These are phyloP conservation scores for Isichthys henryi DNA, from an alignment of 2,113 vertebrate genomes.

Conservation along the genomic window DNA sequence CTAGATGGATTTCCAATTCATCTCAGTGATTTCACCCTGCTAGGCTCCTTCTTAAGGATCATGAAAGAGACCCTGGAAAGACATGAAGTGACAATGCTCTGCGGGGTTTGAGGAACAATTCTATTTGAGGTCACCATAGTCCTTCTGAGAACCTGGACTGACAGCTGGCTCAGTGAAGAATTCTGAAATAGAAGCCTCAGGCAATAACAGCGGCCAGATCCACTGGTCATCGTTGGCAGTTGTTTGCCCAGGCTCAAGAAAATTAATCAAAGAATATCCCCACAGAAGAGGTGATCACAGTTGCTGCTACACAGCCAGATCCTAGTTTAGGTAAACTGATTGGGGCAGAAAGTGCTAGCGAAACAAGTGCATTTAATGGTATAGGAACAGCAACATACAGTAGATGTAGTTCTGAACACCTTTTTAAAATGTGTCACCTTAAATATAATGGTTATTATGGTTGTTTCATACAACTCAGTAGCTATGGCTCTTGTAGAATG, in stretches of 20 bases:
- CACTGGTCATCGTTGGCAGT: not conserved
- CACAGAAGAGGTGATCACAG: not conserved
- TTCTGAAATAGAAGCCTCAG: not conserved
- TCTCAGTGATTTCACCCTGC: conserved; percentile 21
- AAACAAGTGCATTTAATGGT: not conserved
- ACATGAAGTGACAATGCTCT: not conserved
- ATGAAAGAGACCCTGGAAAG: not conserved
- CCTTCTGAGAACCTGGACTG: not conserved
- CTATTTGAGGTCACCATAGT: not conserved
- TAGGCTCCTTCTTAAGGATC: conserved; percentile 31
- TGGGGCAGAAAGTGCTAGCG: not conserved
- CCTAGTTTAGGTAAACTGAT: not conserved
- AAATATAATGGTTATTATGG: not conserved
- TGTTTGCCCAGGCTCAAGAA: not conserved
- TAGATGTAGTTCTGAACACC: not conserved
- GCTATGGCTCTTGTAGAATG: not conserved
- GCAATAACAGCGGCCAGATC: not conserved
- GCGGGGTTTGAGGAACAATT: not conserved
- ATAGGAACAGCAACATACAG: not conserved
- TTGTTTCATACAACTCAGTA: not conserved
- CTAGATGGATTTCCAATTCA: conserved; percentile 26
- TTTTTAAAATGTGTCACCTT: not conserved
- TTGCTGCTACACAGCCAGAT: not conserved
- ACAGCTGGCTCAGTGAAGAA: not conserved
- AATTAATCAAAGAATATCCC: not conserved